Evolutionary conservation across 2,888 invertebrate species (phyloP).

Genomic region (Thereva unica): DNA sequence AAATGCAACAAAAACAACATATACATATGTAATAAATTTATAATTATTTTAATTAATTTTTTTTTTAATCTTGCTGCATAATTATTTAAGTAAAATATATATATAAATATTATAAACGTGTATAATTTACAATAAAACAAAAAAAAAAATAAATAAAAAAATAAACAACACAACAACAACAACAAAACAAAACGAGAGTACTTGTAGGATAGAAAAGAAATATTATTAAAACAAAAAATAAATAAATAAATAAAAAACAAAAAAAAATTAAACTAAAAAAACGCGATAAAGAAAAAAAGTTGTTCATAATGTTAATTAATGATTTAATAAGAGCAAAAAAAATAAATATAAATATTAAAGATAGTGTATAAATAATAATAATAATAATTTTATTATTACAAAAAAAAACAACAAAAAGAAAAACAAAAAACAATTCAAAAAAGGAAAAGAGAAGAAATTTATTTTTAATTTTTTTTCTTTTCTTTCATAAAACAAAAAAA

Average conservation of each 20-base stretch:
- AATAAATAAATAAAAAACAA: not conserved
- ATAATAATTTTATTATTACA: not conserved
- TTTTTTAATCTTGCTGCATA: no score
- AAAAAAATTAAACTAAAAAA: constrained; percentile 8
- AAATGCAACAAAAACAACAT: no score
- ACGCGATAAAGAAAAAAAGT: constrained; percentile 3
- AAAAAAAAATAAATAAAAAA: no score
- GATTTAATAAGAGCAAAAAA: not conserved
- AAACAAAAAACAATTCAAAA: not conserved
- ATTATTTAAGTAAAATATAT: no score
- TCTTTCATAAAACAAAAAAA: not conserved
- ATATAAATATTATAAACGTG: no score
- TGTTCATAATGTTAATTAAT: not conserved
- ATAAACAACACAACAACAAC: no score
- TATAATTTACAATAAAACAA: no score
- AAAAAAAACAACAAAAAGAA: no score
- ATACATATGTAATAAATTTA: no score
- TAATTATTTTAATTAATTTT: no score
- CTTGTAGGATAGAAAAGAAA: not conserved
- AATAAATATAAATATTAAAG: constrained; percentile 4
- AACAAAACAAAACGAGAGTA: no score
- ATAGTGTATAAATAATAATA: constrained; percentile 2
- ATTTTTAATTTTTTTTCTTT: not conserved
- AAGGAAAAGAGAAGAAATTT: not conserved
- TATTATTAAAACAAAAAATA: constrained; percentile 1